Evolutionary conservation across 2,113 vertebrate species (phyloP), one percentile per base, ranked within the genome.

Genomic region (Chionodraco myersi): DNA sequence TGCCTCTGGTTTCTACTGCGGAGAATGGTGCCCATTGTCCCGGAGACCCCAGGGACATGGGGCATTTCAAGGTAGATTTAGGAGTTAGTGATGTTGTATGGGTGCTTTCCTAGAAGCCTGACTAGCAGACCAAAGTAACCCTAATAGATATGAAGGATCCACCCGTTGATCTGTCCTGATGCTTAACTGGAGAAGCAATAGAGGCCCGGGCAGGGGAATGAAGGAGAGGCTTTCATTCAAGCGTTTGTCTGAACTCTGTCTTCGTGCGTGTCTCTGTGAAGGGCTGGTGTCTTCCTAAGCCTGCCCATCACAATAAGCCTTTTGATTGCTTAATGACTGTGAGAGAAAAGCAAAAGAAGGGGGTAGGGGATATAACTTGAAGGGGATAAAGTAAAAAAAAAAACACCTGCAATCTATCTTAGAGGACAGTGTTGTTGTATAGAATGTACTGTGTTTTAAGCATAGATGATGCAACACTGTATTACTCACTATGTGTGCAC

Each of bases 1-100:
- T 80, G 72, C 89, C 82, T 88, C 90, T 77, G 81, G 89, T 88
- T 83, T 85, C 85, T 87, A 71, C 15, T 3, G 8, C 26, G 75
- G 77, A 91, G 84, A 92, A 93, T 79, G 74, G 54, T 3, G 26
- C 56, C 80, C 88, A 91, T 92, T 94, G 91, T 93, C 78, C 54
- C 41, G 10, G 7, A 61, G 59, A 83, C 79, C 82, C 58, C 54
- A 5, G 73, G 51, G 85, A 83, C 41, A 15, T 12, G n/a, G 53
- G 60, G 45, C 53, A 79, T 82, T 57, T 74, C 76, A 84, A 75
- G 76, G 47, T 72, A 79, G 71, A 61, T 86, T 58, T 54, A 36
- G 44, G 53, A 59, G 79, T 65, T 53, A 44, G 62, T 45, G 63
- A 61, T 44, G 61, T 52, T 84, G 54, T 60, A 49, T 61, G 41